These are phyloP conservation scores for Marmota flaviventris DNA, from an alignment of 2,113 vertebrate species.

Conservation along the genomic window DNA sequence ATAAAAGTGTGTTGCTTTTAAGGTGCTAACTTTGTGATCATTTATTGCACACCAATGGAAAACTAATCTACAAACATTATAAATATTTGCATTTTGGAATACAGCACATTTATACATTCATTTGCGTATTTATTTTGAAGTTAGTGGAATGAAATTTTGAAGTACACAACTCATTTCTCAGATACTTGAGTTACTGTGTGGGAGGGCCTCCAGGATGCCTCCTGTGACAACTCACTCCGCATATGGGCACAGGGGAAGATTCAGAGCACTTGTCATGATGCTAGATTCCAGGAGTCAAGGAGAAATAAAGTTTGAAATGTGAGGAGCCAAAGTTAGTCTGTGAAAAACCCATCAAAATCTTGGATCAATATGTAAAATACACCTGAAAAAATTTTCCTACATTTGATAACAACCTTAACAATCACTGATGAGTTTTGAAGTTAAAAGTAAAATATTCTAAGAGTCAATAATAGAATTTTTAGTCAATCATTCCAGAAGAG, in stretches of 20 bases:
- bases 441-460: constrained; percentile 3
- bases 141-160: neutral
- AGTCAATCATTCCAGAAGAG: neutral
- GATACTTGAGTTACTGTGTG: neutral
- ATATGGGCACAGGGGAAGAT: neutral
- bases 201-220: neutral
- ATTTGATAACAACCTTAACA: neutral
- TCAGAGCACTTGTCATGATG: neutral
- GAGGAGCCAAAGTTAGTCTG: neutral
- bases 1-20: neutral
- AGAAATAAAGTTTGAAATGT: constrained; percentile 24
- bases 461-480: neutral
- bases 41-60: neutral
- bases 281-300: neutral
- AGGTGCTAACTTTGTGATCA: neutral
- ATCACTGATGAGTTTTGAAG: neutral
- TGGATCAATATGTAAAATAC: neutral
- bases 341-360: neutral
- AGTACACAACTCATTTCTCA: neutral
- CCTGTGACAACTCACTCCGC: neutral
- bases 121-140: neutral
- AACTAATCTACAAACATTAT: neutral
- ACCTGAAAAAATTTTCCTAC: neutral
- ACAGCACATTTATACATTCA: neutral
- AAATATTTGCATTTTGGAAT: neutral